phyloP scores from a whole-genome alignment of 2,113 vertebrate species.

The Mobula hypostoma region DNA sequence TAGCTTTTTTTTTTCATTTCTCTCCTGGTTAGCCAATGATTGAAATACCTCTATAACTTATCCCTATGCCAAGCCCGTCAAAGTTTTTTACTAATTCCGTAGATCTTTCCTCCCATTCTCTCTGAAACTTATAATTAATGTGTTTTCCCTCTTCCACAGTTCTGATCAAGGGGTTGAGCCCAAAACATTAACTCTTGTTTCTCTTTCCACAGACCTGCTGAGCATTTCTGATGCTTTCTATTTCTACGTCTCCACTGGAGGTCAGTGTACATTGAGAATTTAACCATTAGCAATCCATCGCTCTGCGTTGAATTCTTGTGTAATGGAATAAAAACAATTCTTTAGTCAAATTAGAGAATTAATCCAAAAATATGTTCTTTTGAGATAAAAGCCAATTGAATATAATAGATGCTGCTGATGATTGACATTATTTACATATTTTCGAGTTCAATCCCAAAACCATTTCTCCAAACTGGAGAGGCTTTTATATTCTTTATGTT shows the following conservation, averaged over 20 bases:
- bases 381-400: conserved; percentile 1
- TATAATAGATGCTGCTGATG: not conserved
- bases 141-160: too few species aligned
- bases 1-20: too few species aligned
- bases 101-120: too few species aligned
- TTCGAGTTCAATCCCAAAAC: conserved; percentile 77
- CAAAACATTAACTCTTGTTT: too few species aligned
- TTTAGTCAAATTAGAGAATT: not conserved
- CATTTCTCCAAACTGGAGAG: conserved; percentile 89
- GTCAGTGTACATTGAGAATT: not conserved
- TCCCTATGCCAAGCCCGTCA: too few species aligned
- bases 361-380: conserved; percentile 2
- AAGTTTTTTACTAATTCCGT: too few species aligned
- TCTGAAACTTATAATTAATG: too few species aligned
- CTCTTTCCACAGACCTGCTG: too few species aligned
- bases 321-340: not conserved
- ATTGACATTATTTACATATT: not conserved
- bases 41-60: too few species aligned
- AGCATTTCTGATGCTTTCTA: too few species aligned
- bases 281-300: too few species aligned
- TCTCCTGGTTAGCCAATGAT: too few species aligned
- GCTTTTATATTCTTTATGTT: conserved; percentile 87
- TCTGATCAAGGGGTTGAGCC: not conserved
- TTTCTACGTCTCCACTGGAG: not conserved
- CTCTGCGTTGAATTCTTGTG: not conserved